phyloP scores from a whole-genome alignment of 2,113 vertebrate species.

The Myrmophylax atrothorax region DNA sequence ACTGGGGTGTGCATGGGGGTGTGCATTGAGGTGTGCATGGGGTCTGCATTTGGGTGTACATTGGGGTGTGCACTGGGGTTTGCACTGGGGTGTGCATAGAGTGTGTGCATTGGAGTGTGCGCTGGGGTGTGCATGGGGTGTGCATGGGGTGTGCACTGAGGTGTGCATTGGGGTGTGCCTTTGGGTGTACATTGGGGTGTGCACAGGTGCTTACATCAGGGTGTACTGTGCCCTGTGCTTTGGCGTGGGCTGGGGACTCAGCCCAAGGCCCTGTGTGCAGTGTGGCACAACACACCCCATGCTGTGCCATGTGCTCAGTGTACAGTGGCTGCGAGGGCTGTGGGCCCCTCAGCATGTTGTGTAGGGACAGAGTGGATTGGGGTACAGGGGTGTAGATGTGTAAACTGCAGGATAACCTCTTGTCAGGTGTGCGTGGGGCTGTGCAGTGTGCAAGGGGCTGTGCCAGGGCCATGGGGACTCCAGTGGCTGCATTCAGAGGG shows the following conservation, averaged over 20 bases:
- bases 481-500: accelerated
- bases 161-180: background rate
- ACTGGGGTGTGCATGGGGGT: too few relatives aligned
- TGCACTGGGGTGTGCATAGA: background rate
- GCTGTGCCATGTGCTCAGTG: accelerated
- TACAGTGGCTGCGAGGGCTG: background rate
- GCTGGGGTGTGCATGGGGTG: too few relatives aligned
- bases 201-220: too few relatives aligned
- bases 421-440: too few relatives aligned
- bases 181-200: accelerated
- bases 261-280: background rate
- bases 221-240: too few relatives aligned
- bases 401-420: background rate
- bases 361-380: background rate
- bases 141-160: background rate
- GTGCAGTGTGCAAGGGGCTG: too few relatives aligned
- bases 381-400: too few relatives aligned
- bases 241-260: accelerated
- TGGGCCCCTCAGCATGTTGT: accelerated
- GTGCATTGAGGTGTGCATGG: too few relatives aligned
- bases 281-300: accelerated
- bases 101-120: background rate
- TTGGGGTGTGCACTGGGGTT: background rate
- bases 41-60: too few relatives aligned
- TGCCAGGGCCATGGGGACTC: accelerated